Percentiles rank a stretch among this genome's conserved stretches.
These are phyloP conservation scores for Perodicticus potto DNA, from an alignment of 2,797 vertebrate genomes.

Conservation along the genomic window DNA sequence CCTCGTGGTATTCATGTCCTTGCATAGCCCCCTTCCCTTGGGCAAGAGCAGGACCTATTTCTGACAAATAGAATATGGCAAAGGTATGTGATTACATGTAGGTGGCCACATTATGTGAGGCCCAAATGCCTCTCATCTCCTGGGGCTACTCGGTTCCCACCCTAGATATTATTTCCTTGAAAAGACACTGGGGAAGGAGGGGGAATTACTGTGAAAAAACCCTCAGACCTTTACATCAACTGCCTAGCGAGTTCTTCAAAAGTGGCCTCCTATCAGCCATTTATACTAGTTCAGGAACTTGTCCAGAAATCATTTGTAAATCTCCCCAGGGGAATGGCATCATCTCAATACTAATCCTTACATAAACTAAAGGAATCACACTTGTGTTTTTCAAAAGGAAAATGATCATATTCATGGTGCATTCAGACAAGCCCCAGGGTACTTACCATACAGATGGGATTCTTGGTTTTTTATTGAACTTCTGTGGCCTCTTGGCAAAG, in stretches of 20 bases:
- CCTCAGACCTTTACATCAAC: background rate
- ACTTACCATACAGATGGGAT: rapidly evolving
- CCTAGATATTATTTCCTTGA: background rate
- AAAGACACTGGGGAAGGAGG: background rate
- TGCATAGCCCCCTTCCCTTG: no score
- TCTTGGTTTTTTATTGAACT: background rate
- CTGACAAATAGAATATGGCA: background rate
- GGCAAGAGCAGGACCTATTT: background rate
- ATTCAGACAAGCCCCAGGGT: no score
- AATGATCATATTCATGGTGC: background rate
- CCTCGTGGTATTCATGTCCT: background rate
- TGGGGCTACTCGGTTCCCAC: background rate
- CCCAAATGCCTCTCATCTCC: background rate
- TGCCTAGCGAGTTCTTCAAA: background rate
- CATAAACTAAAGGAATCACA: background rate
- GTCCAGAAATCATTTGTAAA: background rate
- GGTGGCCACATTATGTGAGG: background rate
- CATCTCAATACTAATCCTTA: background rate
- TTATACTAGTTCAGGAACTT: background rate
- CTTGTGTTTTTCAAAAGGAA: background rate
- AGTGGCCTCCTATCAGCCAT: background rate
- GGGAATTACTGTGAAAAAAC: background rate
- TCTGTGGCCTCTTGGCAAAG: background rate
- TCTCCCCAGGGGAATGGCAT: background rate
- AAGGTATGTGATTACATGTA: background rate